Conservation (phyloP, 2,888 invertebrate species). For the Diabrotica balteata region DNA sequence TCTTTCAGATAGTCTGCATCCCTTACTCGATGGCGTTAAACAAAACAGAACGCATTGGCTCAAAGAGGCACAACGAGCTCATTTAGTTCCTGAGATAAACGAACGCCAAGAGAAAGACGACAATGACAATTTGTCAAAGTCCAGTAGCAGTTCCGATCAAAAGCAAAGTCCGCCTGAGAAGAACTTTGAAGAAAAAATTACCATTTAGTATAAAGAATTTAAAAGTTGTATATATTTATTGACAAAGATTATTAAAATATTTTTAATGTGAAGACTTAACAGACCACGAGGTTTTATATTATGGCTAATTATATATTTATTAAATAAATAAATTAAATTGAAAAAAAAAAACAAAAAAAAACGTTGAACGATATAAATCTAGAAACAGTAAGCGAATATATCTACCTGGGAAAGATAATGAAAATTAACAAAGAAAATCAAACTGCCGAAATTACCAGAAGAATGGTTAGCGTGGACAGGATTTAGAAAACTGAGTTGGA, state of each 20-base stretch:
- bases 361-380: no score
- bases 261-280: conserved; percentile 49
- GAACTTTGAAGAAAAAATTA: conserved; percentile 43
- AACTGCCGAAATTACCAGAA: no score
- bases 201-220: conserved; percentile 41
- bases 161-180: conserved; percentile 38
- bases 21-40: conserved; percentile 82
- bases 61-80: conserved; percentile 56
- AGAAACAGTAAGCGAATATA: no score
- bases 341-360: no score
- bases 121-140: conserved; percentile 54
- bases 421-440: no score
- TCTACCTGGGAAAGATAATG: no score
- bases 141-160: conserved; percentile 48
- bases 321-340: no score
- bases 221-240: conserved; percentile 37
- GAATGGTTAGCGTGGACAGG: no score
- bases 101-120: conserved; percentile 49
- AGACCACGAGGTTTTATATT: conserved; percentile 19
- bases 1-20: conserved; percentile 79
- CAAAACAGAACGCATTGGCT: conserved; percentile 87
- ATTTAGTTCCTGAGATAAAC: conserved; percentile 25
- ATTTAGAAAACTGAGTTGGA: no score
- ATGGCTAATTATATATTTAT: no score
- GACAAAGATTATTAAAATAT: conserved; percentile 48